Conservation (phyloP, 2,888 invertebrate genomes). For the Tridacna gigas region DNA sequence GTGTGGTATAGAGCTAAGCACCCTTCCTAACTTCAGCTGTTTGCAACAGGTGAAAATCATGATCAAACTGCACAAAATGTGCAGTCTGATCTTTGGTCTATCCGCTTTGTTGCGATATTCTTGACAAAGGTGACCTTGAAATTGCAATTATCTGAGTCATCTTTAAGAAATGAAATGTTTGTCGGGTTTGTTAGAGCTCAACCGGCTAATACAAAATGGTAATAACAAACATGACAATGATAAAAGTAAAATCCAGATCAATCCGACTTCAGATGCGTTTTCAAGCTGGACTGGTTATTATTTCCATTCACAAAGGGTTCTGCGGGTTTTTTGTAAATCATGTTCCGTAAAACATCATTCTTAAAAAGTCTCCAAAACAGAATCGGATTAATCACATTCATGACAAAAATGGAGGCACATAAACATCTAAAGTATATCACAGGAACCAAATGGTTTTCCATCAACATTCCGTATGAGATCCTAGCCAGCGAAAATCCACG, state of each 20-base stretch:
- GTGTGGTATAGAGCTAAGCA: too few relatives aligned
- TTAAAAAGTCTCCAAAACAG: constrained; percentile 82
- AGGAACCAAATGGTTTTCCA: constrained; percentile 72
- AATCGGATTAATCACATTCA: constrained; percentile 80
- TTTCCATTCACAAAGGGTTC: constrained; percentile 63
- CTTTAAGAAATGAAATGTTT: too few relatives aligned
- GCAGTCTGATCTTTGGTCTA: too few relatives aligned
- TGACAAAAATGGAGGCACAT: constrained; percentile 74
- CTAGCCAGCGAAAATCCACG: constrained; percentile 72
- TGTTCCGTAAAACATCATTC: constrained; percentile 79
- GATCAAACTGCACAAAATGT: too few relatives aligned
- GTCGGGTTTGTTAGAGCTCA: too few relatives aligned
- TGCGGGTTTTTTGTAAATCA: constrained; percentile 9
- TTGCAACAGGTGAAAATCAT: too few relatives aligned
- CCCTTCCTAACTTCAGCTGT: too few relatives aligned
- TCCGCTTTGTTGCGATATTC: too few relatives aligned
- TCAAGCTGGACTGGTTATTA: constrained; percentile 46
- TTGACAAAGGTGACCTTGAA: too few relatives aligned
- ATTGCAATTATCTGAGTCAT: too few relatives aligned
- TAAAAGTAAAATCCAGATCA: not conserved
- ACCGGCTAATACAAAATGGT: too few relatives aligned
- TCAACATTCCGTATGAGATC: constrained; percentile 77
- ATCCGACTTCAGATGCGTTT: constrained; percentile 49
- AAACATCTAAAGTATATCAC: constrained; percentile 72
- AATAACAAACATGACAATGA: too few relatives aligned